Evolutionary conservation across 2,113 vertebrate genomes (phyloP), one percentile per base, ranked within the genome.

Genomic region (Chloropsis cyanopogon): DNA sequence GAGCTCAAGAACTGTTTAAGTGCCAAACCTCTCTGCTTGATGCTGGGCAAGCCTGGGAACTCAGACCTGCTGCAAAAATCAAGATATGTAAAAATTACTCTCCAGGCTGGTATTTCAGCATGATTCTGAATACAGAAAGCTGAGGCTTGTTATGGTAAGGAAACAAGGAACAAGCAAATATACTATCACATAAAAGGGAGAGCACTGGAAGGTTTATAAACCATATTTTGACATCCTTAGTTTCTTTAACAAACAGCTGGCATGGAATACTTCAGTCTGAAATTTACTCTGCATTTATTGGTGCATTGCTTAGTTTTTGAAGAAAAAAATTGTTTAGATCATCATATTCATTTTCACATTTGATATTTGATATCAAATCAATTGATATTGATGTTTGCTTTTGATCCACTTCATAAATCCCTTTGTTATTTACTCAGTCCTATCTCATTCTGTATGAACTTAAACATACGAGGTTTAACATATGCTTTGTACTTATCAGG

Each of bases 331-430:
- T n/a, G 10, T 64, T 86, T 88, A 63, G 37, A 63, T 61, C 7
- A 9, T 59, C 14, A 11, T 65, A 47, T 66, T 79, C 5, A 56
- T 50, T 93, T 79, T 82, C 47, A 53, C n/a, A 66, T 68, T 60
- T 89, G 78, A 59, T 89, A 89, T 89, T 89, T 89, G 46, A 41
- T 75, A 60, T 60, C n/a, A 75, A 82, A 89, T 82, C 86, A 82
- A 89, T 89, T 82, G 39, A 35, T 59, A 53, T n/a, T 79, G 47
- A 63, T 91, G 78, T 73, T 78, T 94, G 16, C 26, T 86, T 91
- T 91, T 75, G 37, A 49, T 76, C 52, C 20, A 37, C 39, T 68
- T 86, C 39, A 20, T 10, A 86, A 93, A 88, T 82, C 37, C 54
- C 28, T 37, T 53, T 5, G 2, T 70, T 82, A 85, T 92, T 92